Percentiles rank a stretch among this genome's conserved stretches.
phyloP scores from a whole-genome alignment of 2,888 invertebrate species.

The Phalangium opilio region DNA sequence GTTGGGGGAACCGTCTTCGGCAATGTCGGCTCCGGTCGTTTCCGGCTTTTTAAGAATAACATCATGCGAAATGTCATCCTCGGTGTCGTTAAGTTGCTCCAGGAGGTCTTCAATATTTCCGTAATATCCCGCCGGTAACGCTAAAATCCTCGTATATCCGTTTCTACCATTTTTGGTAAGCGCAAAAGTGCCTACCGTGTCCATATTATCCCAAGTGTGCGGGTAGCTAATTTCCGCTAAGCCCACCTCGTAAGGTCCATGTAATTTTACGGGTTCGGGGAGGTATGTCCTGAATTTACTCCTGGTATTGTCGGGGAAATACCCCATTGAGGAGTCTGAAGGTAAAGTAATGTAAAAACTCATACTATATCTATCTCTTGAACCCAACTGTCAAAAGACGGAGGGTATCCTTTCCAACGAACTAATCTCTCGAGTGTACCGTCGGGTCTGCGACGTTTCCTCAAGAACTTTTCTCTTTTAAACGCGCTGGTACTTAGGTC shows the following conservation, averaged over 20 bases:
- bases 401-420: not conserved
- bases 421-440: not conserved
- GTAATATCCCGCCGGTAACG: too few relatives aligned
- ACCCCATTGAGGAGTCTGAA: conserved; percentile 20
- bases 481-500: too few relatives aligned
- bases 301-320: conserved; percentile 23
- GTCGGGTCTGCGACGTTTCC: not conserved
- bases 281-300: conserved; percentile 22
- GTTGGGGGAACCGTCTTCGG: too few relatives aligned
- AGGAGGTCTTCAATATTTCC: too few relatives aligned
- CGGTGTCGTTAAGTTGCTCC: too few relatives aligned
- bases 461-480: too few relatives aligned
- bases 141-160: too few relatives aligned
- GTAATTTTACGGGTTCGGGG: conserved; percentile 15
- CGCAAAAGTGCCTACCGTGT: not conserved
- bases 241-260: conserved; percentile 22
- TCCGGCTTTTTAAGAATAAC: too few relatives aligned
- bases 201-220: conserved; percentile 7
- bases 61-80: too few relatives aligned
- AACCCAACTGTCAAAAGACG: not conserved
- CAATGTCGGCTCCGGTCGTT: too few relatives aligned
- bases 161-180: not conserved
- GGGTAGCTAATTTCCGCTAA: conserved; percentile 20
- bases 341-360: conserved; percentile 18
- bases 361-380: not conserved